phyloP scores from a whole-genome alignment of 1,140 invertebrate genomes.

The Chrysoperla carnea region DNA sequence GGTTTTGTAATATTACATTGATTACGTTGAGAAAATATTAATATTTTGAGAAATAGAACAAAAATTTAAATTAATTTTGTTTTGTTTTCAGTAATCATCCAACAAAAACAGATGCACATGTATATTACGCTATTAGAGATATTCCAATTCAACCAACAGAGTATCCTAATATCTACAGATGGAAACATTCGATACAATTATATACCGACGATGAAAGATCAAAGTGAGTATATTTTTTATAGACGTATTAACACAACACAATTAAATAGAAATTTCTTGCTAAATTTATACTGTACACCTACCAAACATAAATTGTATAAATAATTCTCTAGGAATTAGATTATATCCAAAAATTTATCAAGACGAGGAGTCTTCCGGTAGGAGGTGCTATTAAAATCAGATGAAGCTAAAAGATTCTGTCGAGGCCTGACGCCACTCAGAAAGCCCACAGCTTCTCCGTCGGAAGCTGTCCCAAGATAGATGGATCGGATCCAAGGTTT shows the following conservation, averaged over 20 bases:
- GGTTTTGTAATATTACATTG: too few species aligned
- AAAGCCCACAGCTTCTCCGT: too few species aligned
- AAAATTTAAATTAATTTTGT: background rate
- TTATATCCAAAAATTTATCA: too few species aligned
- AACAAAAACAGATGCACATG: slow-evolving; percentile 48
- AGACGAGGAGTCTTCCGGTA: too few species aligned
- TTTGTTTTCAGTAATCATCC: slow-evolving; percentile 35
- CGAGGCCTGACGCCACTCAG: too few species aligned
- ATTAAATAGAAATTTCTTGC: background rate
- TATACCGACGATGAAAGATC: slow-evolving; percentile 32
- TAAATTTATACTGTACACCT: background rate
- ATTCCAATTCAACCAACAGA: slow-evolving; percentile 27
- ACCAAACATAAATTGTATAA: background rate
- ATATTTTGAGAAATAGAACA: background rate
- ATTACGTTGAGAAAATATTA: too few species aligned
- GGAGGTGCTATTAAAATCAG: too few species aligned
- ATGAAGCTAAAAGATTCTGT: too few species aligned
- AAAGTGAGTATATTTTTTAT: slow-evolving; percentile 21
- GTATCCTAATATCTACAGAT: slow-evolving; percentile 48
- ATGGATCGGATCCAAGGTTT: too few species aligned
- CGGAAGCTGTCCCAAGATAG: too few species aligned
- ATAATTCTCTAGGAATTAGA: too few species aligned
- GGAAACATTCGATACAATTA: slow-evolving; percentile 37
- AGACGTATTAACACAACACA: background rate
- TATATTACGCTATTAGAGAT: slow-evolving; percentile 40